These are phyloP conservation scores for Lepidochrysops patricia DNA, from an alignment of 2,888 invertebrate species.

Conservation along the genomic window DNA sequence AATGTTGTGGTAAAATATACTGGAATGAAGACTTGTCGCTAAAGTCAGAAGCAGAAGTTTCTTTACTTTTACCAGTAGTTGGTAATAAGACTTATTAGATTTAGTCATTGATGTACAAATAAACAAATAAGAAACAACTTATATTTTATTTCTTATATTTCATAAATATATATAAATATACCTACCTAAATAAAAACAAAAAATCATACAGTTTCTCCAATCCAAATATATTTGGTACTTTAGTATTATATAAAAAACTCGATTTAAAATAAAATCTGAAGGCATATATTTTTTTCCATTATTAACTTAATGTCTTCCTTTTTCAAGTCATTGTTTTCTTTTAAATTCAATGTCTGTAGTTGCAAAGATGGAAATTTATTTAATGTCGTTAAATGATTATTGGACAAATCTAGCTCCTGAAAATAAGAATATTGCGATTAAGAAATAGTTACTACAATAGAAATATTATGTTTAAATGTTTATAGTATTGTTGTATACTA, in stretches of 20 bases:
- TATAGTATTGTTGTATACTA: too few species aligned
- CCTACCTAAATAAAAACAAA: neutral
- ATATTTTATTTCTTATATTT: neutral
- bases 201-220: neutral
- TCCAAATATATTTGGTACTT: neutral
- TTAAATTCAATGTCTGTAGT: constrained; percentile 61
- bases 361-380: constrained; percentile 63
- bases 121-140: neutral
- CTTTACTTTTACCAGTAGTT: constrained; percentile 34
- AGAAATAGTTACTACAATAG: too few species aligned
- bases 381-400: constrained; percentile 64
- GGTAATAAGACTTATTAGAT: neutral
- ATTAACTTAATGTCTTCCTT: constrained; percentile 42
- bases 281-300: constrained; percentile 38
- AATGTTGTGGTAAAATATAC: constrained; percentile 82
- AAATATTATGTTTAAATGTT: too few species aligned
- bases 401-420: constrained; percentile 66
- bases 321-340: constrained; percentile 52
- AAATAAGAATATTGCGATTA: constrained; percentile 31
- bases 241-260: neutral
- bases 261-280: constrained; percentile 38
- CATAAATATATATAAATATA: neutral
- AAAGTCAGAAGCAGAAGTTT: constrained; percentile 37
- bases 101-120: constrained; percentile 1
- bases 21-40: constrained; percentile 75